Evolutionary conservation across 2,797 vertebrate genomes (phyloP).

Genomic region (Gobionotothen gibberifrons): DNA sequence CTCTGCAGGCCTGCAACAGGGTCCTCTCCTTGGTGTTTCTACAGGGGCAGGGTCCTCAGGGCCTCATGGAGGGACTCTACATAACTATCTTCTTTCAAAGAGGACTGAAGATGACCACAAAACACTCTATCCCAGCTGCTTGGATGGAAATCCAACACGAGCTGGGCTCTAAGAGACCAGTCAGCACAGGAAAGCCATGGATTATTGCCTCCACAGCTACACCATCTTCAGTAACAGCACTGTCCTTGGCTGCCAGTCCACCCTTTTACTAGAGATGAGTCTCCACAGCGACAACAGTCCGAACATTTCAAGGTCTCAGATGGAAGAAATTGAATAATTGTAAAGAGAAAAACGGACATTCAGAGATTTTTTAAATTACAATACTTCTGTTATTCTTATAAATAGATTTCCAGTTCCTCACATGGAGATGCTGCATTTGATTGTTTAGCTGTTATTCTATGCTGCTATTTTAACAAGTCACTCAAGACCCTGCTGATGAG

Average conservation of each 20-base stretch:
- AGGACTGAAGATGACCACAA: slow-evolving; percentile 64
- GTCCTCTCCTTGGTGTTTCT: slow-evolving; percentile 31
- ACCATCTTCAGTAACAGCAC: slow-evolving; percentile 60
- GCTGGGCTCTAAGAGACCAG: slow-evolving; percentile 56
- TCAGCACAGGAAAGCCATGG: slow-evolving; percentile 74
- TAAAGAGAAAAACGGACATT: slow-evolving; percentile 23
- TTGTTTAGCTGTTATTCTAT: slow-evolving; percentile 23
- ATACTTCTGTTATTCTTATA: slow-evolving; percentile 38
- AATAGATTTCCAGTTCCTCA: slow-evolving; percentile 12
- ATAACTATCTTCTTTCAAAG: slow-evolving; percentile 79
- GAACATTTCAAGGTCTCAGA: slow-evolving; percentile 28
- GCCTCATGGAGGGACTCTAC: slow-evolving; percentile 67
- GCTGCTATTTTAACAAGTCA: slow-evolving; percentile 46
- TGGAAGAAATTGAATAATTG: slow-evolving; percentile 20
- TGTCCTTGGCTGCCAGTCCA: slow-evolving; percentile 50
- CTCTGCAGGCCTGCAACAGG: slow-evolving; percentile 30
- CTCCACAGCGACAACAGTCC: slow-evolving; percentile 29
- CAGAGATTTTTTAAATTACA: slow-evolving; percentile 16
- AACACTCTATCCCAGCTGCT: slow-evolving; percentile 74
- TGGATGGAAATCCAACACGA: slow-evolving; percentile 77
- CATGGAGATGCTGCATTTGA: slow-evolving; percentile 30
- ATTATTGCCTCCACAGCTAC: slow-evolving; percentile 69
- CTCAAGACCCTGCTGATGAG: slow-evolving; percentile 65
- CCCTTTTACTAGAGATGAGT: slow-evolving; percentile 23
- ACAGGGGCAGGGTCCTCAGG: slow-evolving; percentile 57